phyloP scores from a whole-genome alignment of 2,888 invertebrate genomes.

The Apamea sordens region DNA sequence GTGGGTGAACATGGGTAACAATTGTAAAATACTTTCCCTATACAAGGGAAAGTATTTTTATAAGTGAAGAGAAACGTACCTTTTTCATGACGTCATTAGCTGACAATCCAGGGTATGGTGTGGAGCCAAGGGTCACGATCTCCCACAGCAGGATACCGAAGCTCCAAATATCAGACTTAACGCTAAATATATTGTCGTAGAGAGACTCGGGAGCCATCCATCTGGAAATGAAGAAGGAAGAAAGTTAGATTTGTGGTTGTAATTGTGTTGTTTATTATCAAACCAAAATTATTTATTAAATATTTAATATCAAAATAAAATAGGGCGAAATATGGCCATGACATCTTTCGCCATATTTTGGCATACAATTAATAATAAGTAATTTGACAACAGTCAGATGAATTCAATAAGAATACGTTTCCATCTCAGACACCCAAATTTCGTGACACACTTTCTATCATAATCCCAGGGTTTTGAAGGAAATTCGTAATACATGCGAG shows the following conservation, averaged over 20 bases:
- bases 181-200: conserved; percentile 97
- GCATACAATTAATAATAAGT: background rate
- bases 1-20: background rate
- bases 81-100: conserved; percentile 97
- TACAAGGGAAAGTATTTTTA: background rate
- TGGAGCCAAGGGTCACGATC: conserved; percentile 98
- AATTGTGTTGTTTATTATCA: background rate
- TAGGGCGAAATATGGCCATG: too few relatives aligned
- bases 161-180: conserved; percentile 98
- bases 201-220: conserved; percentile 99
- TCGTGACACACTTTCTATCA: background rate
- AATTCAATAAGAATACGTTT: background rate
- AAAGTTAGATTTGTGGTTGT: background rate
- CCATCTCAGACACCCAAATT: background rate
- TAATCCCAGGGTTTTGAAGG: background rate
- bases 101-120: conserved; percentile 98
- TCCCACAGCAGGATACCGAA: conserved; percentile 99
- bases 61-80: conserved; percentile 85
- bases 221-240: conserved; percentile 82
- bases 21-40: background rate
- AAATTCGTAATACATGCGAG: background rate
- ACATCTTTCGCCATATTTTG: background rate
- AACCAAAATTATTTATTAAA: background rate
- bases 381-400: background rate
- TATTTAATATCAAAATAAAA: too few relatives aligned